Evolutionary conservation across 2,888 invertebrate species (phyloP).

Genomic region (Drosophila infuscata): DNA sequence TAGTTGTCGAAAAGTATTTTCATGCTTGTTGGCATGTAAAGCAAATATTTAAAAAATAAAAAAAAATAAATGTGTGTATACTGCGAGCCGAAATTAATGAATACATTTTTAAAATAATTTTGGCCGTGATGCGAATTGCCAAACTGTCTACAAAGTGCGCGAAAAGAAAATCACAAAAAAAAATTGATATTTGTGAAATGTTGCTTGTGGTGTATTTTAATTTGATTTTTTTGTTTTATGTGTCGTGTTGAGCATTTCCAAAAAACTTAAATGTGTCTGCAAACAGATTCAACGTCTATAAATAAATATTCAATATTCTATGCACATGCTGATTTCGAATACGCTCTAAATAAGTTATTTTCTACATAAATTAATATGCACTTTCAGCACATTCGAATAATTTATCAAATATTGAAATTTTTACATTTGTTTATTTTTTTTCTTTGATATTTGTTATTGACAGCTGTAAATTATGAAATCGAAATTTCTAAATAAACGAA

Average conservation of each 20-base stretch:
- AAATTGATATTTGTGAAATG: slow-evolving; percentile 24
- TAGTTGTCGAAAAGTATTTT: slow-evolving; percentile 70
- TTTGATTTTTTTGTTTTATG: slow-evolving; percentile 20
- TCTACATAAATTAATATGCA: slow-evolving; percentile 32
- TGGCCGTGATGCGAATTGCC: slow-evolving; percentile 75
- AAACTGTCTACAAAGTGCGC: slow-evolving; percentile 69
- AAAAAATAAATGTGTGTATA: slow-evolving; percentile 11
- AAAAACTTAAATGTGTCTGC: slow-evolving; percentile 42
- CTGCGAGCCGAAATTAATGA: slow-evolving; percentile 52
- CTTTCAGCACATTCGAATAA: slow-evolving; percentile 13
- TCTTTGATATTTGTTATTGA: slow-evolving; percentile 19
- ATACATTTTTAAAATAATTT: slow-evolving; percentile 72
- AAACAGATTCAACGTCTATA: slow-evolving; percentile 54
- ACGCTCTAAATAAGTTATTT: slow-evolving; percentile 25
- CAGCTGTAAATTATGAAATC: slow-evolving; percentile 45
- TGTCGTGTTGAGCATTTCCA: slow-evolving; percentile 62
- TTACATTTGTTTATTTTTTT: slow-evolving; percentile 1
- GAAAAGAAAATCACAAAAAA: slow-evolving; percentile 34
- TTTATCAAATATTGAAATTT: slow-evolving; percentile 22
- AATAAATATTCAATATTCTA: slow-evolving; percentile 48
- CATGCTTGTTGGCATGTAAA: slow-evolving; percentile 55
- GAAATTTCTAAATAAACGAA: slow-evolving; percentile 19
- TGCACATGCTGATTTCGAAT: slow-evolving; percentile 33
- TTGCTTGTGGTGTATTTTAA: slow-evolving; percentile 4
- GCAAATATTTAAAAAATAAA: slow-evolving; percentile 10